phyloP scores from a whole-genome alignment of 2,888 invertebrate species.

The Caenorhabditis sp. region DNA sequence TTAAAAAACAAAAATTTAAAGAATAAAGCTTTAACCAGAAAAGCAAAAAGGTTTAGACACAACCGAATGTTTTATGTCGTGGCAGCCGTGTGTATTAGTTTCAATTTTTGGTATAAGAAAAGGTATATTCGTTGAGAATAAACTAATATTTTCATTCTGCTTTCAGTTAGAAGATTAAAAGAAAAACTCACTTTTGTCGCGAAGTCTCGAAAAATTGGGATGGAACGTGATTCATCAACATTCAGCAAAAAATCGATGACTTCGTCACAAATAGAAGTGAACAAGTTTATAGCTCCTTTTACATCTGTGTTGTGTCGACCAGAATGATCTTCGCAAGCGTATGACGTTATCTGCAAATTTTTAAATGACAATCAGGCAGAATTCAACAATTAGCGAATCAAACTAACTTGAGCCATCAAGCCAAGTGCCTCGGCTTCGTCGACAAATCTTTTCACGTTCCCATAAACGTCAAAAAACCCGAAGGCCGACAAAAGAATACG shows the following conservation, averaged over 20 bases:
- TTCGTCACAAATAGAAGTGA: neutral
- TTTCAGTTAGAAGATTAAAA: too few species aligned
- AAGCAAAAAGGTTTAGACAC: too few species aligned
- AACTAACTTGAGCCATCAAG: neutral
- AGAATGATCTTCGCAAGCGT: neutral
- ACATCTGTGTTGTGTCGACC: neutral
- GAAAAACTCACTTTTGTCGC: neutral
- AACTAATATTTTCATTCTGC: too few species aligned
- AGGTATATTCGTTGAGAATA: too few species aligned
- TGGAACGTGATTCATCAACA: neutral
- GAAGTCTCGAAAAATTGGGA: neutral
- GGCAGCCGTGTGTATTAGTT: too few species aligned
- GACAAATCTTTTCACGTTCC: conserved; percentile 26
- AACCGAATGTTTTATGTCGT: too few species aligned
- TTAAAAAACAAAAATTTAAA: too few species aligned
- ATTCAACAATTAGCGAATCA: too few species aligned
- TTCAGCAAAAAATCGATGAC: neutral
- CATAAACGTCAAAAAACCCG: conserved; percentile 19
- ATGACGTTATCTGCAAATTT: conserved; percentile 19
- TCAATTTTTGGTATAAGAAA: too few species aligned
- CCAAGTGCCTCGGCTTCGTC: conserved; percentile 24
- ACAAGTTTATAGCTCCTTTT: neutral
- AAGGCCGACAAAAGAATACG: conserved; percentile 30
- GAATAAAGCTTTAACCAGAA: too few species aligned
- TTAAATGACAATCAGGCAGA: neutral